Conservation (phyloP, 2,888 invertebrate genomes). For the Erannis defoliaria region DNA sequence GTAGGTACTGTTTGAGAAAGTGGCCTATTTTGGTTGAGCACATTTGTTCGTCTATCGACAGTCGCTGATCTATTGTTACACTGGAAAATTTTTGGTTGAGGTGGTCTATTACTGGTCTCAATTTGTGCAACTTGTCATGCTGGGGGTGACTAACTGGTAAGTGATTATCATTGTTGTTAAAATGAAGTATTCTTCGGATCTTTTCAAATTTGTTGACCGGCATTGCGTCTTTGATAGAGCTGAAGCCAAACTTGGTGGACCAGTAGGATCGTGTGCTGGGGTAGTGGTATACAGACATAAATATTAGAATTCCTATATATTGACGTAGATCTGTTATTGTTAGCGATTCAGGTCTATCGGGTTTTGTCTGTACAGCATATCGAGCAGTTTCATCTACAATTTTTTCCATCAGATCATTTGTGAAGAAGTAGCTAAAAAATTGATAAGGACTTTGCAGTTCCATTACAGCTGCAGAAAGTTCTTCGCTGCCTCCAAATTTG, state of each 20-base stretch:
- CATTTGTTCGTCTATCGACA: conserved; percentile 53
- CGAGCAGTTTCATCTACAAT: conserved; percentile 37
- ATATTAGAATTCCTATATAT: conserved; percentile 33
- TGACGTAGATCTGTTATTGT: conserved; percentile 27
- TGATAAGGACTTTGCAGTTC: conserved; percentile 40
- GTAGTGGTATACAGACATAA: conserved; percentile 29
- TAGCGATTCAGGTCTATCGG: conserved; percentile 32
- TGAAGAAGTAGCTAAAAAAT: conserved; percentile 38
- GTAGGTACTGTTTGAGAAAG: conserved; percentile 45
- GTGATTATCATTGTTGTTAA: conserved; percentile 52
- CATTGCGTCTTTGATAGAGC: conserved; percentile 39
- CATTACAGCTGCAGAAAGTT: conserved; percentile 36
- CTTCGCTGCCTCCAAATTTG: conserved; percentile 36
- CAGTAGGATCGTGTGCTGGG: conserved; percentile 36
- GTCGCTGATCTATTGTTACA: conserved; percentile 52
- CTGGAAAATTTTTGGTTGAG: conserved; percentile 52
- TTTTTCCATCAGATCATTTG: conserved; percentile 38
- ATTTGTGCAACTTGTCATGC: conserved; percentile 48
- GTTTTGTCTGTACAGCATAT: conserved; percentile 39
- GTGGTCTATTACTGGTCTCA: conserved; percentile 50
- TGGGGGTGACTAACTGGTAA: conserved; percentile 44
- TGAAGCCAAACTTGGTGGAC: conserved; percentile 37
- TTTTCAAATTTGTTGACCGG: conserved; percentile 49
- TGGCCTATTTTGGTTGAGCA: conserved; percentile 45
- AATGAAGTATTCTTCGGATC: conserved; percentile 50